Percentiles rank a stretch among this genome's conserved stretches.
phyloP scores from a whole-genome alignment of 2,888 invertebrate species.

The Thecocarcelia acutangulata region DNA sequence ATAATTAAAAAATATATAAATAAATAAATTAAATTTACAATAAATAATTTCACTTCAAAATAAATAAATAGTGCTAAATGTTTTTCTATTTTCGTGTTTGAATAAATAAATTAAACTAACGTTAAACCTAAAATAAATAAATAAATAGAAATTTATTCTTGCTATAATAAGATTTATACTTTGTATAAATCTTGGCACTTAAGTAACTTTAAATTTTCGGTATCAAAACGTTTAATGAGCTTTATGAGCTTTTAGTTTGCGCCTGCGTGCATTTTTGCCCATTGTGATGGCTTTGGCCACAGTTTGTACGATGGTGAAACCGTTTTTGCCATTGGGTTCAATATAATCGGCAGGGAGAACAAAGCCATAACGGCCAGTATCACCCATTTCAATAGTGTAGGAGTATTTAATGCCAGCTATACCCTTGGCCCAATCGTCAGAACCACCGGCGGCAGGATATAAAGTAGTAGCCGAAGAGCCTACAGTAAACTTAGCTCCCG shows the following conservation, averaged over 20 bases:
- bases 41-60: conserved; percentile 55
- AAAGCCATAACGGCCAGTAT: conserved; percentile 92
- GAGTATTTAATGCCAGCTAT: conserved; percentile 91
- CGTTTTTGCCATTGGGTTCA: conserved; percentile 88
- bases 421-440: conserved; percentile 96
- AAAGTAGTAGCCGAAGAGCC: conserved; percentile 90
- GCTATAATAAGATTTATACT: conserved; percentile 62
- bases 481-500: conserved; percentile 85
- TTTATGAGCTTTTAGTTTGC: conserved; percentile 66
- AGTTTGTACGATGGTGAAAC: conserved; percentile 87
- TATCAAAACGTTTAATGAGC: conserved; percentile 32
- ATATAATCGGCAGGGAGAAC: conserved; percentile 91
- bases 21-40: neutral
- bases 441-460: conserved; percentile 91
- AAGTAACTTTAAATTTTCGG: conserved; percentile 34
- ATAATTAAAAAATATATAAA: conserved; percentile 61
- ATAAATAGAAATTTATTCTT: conserved; percentile 7
- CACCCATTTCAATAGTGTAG: conserved; percentile 94
- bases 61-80: conserved; percentile 34
- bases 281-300: conserved; percentile 83
- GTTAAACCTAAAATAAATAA: conserved; percentile 59
- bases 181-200: conserved; percentile 69
- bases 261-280: conserved; percentile 72
- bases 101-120: conserved; percentile 68
- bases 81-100: conserved; percentile 28